Base-by-base conservation (phyloP, 2,888 invertebrate species). In the Reticulitermes lucifugus region DNA sequence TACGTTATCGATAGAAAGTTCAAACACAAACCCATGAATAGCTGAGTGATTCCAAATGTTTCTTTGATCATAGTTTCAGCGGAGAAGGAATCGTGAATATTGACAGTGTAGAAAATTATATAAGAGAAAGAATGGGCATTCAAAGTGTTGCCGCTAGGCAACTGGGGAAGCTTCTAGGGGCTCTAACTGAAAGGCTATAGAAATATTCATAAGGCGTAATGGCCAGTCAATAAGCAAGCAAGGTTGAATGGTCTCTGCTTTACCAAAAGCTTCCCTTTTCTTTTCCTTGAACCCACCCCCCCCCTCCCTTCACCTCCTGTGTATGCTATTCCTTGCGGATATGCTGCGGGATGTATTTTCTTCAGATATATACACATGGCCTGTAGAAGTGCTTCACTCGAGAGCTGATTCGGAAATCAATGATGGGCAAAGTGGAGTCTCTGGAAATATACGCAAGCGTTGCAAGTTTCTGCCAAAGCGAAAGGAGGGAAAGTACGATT, bases 121-220 rank as follows among this genome's bases (percentile, higher is more conserved):
- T 46, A 77, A 77, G 51, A 46, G n/a, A 77, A 46, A 0, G 46
- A 77, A 77, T 46, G 22, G 9, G 22, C 35, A 77, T 35, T 77
- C 77, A 77, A 77, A 77, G 51, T 77, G 77, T 77, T 51, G 77
- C 77, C 77, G 77, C 22, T 22, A 35, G 77, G 22, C 21, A 77
- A 2, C 22, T 46, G 12, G n/a, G 73, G 41, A 18, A 21, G 6
- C 6, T 9, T 12, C 9, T 35, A 35, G 35, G 43, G 75, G 75
- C 22, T 43, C 75, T 43, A 75, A 35, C 77, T 46, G 77, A 77
- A n/a, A 51, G 51, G 51, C 41, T 46, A 9, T 75, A 55, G 85
- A 85, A 85, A 85, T 85, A 85, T 85, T 85, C 85, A 85, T 85
- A 83, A 85, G 85, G 43, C 79, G 83, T 85, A 85, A 85, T 85